Conservation (phyloP, 1,140 invertebrate genomes). For the Conus betulinus region DNA sequence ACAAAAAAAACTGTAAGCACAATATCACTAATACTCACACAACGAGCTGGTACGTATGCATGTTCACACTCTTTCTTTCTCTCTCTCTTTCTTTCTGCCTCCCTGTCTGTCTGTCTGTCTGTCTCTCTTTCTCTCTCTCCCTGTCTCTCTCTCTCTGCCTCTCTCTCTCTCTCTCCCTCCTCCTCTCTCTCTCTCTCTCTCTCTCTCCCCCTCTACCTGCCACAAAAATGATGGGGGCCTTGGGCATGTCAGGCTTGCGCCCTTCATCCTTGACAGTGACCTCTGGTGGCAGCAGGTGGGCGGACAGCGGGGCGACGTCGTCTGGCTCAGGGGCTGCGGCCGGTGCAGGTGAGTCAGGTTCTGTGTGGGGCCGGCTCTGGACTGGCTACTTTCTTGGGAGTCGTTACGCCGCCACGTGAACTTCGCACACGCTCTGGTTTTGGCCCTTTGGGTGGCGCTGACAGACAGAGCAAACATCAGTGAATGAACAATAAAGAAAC, state of each 20-base stretch:
- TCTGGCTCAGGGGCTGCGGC: constrained; percentile 16
- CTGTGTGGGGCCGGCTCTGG: not conserved
- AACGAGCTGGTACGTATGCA: too few relatives aligned
- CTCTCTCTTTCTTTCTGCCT: too few relatives aligned
- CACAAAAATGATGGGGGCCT: constrained; percentile 65
- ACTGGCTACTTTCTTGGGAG: not conserved
- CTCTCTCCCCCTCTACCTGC: constrained; percentile 47
- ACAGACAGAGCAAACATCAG: too few relatives aligned
- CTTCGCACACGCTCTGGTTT: constrained; percentile 19
- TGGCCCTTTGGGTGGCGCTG: constrained; percentile 31
- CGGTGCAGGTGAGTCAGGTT: not conserved
- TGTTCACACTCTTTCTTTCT: too few relatives aligned
- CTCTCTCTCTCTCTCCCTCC: too few relatives aligned
- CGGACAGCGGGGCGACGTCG: not conserved
- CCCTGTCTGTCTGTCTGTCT: too few relatives aligned
- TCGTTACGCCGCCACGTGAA: constrained; percentile 11
- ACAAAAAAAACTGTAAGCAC: too few relatives aligned
- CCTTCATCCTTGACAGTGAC: constrained; percentile 63
- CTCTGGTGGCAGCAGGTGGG: constrained; percentile 50
- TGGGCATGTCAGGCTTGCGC: constrained; percentile 59
- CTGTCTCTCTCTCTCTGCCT: too few relatives aligned
- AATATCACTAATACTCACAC: too few relatives aligned
- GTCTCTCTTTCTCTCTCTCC: too few relatives aligned
- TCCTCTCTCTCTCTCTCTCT: too few relatives aligned
- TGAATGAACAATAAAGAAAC: too few relatives aligned